phyloP scores from a whole-genome alignment of 92 coral and sea anemone genomes.

The Zoanthus sansibaricus region DNA sequence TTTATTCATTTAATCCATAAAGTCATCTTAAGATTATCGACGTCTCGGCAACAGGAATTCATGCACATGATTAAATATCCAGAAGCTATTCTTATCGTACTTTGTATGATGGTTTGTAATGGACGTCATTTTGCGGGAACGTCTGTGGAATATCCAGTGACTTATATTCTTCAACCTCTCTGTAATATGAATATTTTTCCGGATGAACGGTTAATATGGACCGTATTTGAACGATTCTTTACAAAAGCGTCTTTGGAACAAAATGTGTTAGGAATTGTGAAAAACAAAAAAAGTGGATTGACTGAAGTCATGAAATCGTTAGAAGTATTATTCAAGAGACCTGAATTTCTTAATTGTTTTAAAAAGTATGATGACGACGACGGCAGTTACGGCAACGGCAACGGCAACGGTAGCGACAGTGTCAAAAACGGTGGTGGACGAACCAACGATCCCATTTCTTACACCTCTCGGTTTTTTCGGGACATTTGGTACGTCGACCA shows the following conservation, averaged over 20 bases:
- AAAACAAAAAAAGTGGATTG: background rate
- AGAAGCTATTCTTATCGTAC: background rate
- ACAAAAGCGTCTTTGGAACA: background rate
- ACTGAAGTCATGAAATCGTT: background rate
- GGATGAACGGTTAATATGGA: background rate
- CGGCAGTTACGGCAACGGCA: too few relatives aligned
- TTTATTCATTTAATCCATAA: background rate
- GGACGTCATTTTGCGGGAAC: background rate
- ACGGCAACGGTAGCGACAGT: too few relatives aligned
- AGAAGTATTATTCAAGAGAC: background rate
- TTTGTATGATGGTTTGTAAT: background rate
- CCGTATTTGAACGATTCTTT: background rate
- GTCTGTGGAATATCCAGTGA: background rate
- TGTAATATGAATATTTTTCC: background rate
- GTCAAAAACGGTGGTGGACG: background rate
- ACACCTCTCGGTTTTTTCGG: constrained; percentile 18
- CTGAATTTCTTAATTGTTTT: background rate
- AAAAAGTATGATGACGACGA: too few relatives aligned
- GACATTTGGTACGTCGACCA: constrained; percentile 1
- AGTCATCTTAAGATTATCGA: background rate
- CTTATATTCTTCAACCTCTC: background rate
- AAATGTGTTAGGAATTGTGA: background rate
- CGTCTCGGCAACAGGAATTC: background rate
- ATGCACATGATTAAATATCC: background rate
- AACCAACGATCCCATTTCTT: constrained; percentile 1